Evolutionary conservation across 2,797 vertebrate species (phyloP).

Genomic region (Sandelia bainsii): DNA sequence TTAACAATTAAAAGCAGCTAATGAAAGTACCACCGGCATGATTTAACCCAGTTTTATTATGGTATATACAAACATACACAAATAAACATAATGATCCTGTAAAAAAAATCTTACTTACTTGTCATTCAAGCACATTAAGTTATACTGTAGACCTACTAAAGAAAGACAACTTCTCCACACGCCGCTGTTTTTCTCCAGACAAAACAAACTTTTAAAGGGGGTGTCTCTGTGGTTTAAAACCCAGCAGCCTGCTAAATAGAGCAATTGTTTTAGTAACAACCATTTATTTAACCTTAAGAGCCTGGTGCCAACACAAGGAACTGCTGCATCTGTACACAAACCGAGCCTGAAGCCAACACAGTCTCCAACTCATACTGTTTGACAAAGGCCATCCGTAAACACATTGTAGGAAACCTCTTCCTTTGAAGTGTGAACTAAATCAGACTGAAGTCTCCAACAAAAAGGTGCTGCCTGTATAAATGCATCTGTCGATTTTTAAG

Average conservation of each 20-base stretch:
- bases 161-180: conserved; percentile 31
- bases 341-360: conserved; percentile 52
- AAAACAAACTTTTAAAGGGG: conserved; percentile 24
- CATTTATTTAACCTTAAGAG: conserved; percentile 66
- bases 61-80: conserved; percentile 55
- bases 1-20: conserved; percentile 54
- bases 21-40: conserved; percentile 63
- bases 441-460: conserved; percentile 59
- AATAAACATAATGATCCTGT: conserved; percentile 60
- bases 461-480: conserved; percentile 63
- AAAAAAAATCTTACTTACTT: conserved; percentile 47
- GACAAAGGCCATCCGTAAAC: conserved; percentile 62
- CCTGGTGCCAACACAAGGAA: conserved; percentile 42
- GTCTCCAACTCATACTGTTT: conserved; percentile 52
- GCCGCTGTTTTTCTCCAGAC: conserved; percentile 22
- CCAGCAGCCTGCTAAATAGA: conserved; percentile 43
- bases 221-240: conserved; percentile 37
- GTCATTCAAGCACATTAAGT: conserved; percentile 34
- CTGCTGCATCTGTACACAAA: conserved; percentile 46
- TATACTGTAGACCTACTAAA: conserved; percentile 15
- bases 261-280: conserved; percentile 55
- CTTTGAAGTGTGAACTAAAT: conserved; percentile 73
- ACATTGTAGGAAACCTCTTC: conserved; percentile 47
- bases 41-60: conserved; percentile 72
- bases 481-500: conserved; percentile 64